Base-by-base conservation (phyloP, 2,888 invertebrate genomes). In the Noctua janthe region DNA sequence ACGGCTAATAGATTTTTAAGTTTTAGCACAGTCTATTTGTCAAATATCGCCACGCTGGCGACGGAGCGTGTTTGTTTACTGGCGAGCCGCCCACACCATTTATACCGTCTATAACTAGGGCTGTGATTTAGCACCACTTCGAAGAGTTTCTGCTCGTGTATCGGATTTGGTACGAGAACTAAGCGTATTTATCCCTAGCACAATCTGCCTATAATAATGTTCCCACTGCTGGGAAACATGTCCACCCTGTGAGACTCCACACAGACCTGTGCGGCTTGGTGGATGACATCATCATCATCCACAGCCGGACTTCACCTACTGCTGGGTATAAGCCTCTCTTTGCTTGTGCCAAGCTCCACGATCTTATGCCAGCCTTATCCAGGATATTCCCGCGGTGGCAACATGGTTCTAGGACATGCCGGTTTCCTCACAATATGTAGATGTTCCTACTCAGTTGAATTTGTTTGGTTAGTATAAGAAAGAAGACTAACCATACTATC, bases 81-180 rank as follows among this genome's bases (percentile, higher is more conserved):
- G 84, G 80, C 87, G 66, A 8, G 43, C 47, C 85, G 81, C 85
- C 84, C 87, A 81, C 81, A 56, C 4, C 67, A 69, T 75, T 83
- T 78, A 75, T 47, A 51, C 43, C 74, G 51, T 49, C 62, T 80
- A 80, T 73, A 79, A 8, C 69, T 39, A 74, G 85, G 66, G 20
- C 13, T n/a, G 49, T 56, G 80, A 85, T 87, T 84, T 74, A 84
- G 62, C 54, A 56, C 66, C 20, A 72, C 67, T 85, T 2, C 54
- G 7, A 56, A 79, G 49, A 56, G 71, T 54, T 56, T 39, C 56
- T 56, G n/a, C 66, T 83, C 49, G 66, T 74, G 29, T 74, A 6
- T 13, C 13, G 23, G 69, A 83, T 39, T 76, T 82, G 23, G 13
- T 29, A 20, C 5, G 35, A 49, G 0, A 51, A 2, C 54, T 1